Evolutionary conservation across 2,113 vertebrate species (phyloP), one percentile per base, ranked within the genome.

Genomic region (Cyprinodon tularosa): DNA sequence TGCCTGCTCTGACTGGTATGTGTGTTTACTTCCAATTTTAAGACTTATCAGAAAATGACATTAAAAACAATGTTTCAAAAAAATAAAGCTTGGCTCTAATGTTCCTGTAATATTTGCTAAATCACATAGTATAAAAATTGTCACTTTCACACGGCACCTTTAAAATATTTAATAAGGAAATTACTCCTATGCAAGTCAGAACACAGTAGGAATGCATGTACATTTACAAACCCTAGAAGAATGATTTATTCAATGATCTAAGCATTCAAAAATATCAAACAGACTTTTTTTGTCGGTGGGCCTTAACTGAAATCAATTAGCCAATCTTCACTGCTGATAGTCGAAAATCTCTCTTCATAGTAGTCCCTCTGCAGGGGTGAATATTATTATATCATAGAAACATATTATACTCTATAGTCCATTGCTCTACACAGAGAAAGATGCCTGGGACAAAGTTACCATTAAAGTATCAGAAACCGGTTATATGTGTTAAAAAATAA

Each of bases 251-350:
- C 71, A 39, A 44, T 11, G 53, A 39, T 71, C 42, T 15, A 8
- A 75, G 47, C 14, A 72, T 68, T 66, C 42, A n/a, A 53, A 57
- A 9, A 20, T 77, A 20, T 76, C 72, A 63, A 62, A 63, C 37
- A 47, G 44, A 74, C 69, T 62, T 68, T 66, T 74, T 72, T 84
- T 83, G 73, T 85, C 72, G 62, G 45, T 78, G 82, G 74, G 66
- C n/a, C 65, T 53, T 84, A 59, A 60, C 36, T 71, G 74, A 81
- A 80, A 71, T 84, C 72, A 75, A 71, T 73, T 48, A 62, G 39
- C 67, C 74, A 53, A 39, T 80, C 72, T 69, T 73, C 72, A 66
- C 59, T 78, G 29, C 29, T 29, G 29, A 29, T 29, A 29, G 29
- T 29, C 29, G 29, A 29, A 29, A 29, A 29, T 29, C 29, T 29